Percentiles rank a stretch among this genome's conserved stretches.
Conservation (phyloP, 1,140 invertebrate genomes). For the Notospermus geniculatus region DNA sequence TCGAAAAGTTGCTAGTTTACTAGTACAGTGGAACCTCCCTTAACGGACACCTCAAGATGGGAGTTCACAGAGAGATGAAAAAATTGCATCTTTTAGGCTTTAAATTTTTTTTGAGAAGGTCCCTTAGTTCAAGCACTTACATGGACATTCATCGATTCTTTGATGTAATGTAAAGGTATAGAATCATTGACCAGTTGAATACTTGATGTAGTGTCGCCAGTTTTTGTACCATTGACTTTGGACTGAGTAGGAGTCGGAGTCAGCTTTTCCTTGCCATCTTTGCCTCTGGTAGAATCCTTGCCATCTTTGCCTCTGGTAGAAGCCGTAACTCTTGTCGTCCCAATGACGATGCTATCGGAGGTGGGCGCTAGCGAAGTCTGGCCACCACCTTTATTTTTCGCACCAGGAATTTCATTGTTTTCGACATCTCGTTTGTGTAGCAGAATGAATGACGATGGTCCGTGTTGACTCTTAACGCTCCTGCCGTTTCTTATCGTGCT, state of each 20-base stretch:
- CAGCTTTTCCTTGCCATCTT: neutral
- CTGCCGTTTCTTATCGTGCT: neutral
- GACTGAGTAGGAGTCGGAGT: neutral
- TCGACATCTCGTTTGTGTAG: conserved; percentile 3
- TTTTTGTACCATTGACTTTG: neutral
- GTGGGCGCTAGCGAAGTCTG: neutral
- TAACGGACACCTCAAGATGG: too few species aligned
- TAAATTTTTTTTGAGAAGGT: too few species aligned
- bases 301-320: too few species aligned
- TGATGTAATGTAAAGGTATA: conserved; percentile 18
- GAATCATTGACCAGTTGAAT: too few species aligned
- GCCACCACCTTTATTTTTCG: neutral
- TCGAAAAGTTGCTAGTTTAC: too few species aligned
- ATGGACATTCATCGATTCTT: conserved; percentile 25
- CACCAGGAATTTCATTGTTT: neutral
- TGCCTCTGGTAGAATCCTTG: too few species aligned
- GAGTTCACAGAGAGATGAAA: too few species aligned
- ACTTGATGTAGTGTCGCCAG: too few species aligned
- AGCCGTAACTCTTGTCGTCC: neutral
- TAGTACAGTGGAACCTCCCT: too few species aligned
- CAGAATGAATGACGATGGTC: neutral
- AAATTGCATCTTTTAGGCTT: too few species aligned
- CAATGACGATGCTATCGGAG: neutral
- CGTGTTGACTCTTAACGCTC: neutral
- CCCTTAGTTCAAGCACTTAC: too few species aligned